Percentiles rank a stretch among this genome's conserved stretches.
phyloP scores from a whole-genome alignment of 2,797 vertebrate genomes.

The Enteromius paludinosus region DNA sequence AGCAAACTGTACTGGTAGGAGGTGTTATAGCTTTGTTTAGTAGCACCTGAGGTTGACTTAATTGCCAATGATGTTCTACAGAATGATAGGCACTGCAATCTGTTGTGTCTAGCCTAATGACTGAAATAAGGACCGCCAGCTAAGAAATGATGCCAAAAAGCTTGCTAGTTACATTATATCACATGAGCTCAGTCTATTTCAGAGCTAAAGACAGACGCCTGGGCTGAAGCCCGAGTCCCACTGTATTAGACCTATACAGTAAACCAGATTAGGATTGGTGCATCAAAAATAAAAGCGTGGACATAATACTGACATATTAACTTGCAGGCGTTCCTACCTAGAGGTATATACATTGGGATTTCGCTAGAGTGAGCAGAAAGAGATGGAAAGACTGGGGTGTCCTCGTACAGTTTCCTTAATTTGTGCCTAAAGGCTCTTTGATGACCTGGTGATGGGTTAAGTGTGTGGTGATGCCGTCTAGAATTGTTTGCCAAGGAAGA shows the following conservation, averaged over 20 bases:
- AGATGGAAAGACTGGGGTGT: neutral
- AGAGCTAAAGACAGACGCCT: neutral
- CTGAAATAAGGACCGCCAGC: conserved; percentile 72
- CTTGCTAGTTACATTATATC: conserved; percentile 73
- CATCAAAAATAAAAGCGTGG: neutral
- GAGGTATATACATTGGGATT: neutral
- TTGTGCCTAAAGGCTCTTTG: conserved; percentile 18
- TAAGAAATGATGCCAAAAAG: conserved; percentile 75
- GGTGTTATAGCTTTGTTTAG: conserved; percentile 27
- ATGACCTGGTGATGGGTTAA: conserved; percentile 10
- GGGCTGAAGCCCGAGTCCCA: conserved; percentile 12
- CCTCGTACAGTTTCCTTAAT: neutral
- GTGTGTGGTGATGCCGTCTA: conserved; percentile 1
- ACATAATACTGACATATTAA: neutral
- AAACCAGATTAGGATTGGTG: neutral
- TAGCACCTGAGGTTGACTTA: conserved; percentile 35
- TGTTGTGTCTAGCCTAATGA: conserved; percentile 66
- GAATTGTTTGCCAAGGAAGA: conserved; percentile 27
- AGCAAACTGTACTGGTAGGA: conserved; percentile 30
- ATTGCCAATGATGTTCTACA: conserved; percentile 17
- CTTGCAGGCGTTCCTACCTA: neutral
- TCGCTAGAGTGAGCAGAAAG: neutral
- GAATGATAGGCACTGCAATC: conserved; percentile 63
- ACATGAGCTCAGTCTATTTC: conserved; percentile 11
- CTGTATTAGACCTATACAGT: neutral